A percentile compares a stretch with the other conserved stretches of the same genome.
phyloP scores from a whole-genome alignment of 1,140 invertebrate species.

The Colletes gigas region DNA sequence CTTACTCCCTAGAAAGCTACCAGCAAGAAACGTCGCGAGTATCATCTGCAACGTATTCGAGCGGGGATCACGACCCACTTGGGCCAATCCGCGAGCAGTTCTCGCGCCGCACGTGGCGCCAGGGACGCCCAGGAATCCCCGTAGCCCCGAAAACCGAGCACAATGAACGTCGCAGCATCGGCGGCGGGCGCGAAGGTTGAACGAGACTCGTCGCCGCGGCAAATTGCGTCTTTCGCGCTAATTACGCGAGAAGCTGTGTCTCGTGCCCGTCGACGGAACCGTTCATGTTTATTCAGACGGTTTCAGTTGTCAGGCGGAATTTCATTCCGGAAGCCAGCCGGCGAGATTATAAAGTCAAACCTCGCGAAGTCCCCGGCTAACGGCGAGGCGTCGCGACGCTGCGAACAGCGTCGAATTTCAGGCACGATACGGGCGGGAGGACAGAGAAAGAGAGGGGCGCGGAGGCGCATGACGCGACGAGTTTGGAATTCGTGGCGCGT shows the following conservation, averaged over 20 bases:
- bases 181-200: neutral
- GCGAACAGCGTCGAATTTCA: slow-evolving; percentile 51
- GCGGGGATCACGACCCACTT: too few relatives aligned
- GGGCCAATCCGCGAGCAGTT: too few relatives aligned
- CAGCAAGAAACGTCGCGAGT: too few relatives aligned
- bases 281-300: slow-evolving; percentile 54
- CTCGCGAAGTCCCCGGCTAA: neutral
- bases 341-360: slow-evolving; percentile 63
- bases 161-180: neutral
- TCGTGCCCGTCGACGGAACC: slow-evolving; percentile 3
- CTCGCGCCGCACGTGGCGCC: neutral
- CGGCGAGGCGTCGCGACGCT: slow-evolving; percentile 26
- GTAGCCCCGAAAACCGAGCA: neutral
- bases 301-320: slow-evolving; percentile 46
- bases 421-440: neutral
- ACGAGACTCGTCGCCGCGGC: neutral
- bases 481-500: slow-evolving; percentile 63
- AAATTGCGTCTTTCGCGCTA: slow-evolving; percentile 46
- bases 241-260: slow-evolving; percentile 46
- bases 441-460: neutral
- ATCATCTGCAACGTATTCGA: too few relatives aligned
- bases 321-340: slow-evolving; percentile 15
- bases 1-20: too few relatives aligned
- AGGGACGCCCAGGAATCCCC: neutral
- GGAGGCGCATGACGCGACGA: slow-evolving; percentile 5